phyloP scores from a whole-genome alignment of 2,797 vertebrate species.

The Rhabdomys pumilio region DNA sequence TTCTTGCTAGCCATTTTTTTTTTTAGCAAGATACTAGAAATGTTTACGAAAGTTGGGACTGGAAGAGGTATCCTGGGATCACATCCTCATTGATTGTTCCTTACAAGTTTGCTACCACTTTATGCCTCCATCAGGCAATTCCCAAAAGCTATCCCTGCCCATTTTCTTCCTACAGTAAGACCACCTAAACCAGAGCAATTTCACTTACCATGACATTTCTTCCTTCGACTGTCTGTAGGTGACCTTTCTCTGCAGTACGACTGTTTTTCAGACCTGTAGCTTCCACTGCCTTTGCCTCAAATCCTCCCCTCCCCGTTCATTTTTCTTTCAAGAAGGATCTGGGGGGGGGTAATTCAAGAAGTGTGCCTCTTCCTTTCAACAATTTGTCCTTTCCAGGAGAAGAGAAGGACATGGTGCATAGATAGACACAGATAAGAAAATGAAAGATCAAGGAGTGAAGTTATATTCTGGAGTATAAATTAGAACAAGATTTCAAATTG shows the following conservation, averaged over 20 bases:
- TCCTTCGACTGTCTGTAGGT: constrained; percentile 37
- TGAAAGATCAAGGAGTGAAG: not conserved
- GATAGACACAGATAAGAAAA: not conserved
- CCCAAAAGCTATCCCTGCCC: not conserved
- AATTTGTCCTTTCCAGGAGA: constrained; percentile 11
- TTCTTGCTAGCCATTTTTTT: not conserved
- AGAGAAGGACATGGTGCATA: not conserved
- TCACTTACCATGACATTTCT: not conserved
- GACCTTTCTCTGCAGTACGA: constrained; percentile 4
- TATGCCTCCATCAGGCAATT: not conserved
- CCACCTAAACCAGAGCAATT: not conserved
- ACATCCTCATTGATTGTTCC: not conserved
- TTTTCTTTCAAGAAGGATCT: not conserved
- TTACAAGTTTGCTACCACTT: not conserved
- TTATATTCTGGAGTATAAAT: not conserved
- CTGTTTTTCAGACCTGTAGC: not conserved
- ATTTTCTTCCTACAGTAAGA: not conserved
- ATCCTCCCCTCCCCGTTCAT: not conserved
- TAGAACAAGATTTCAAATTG: not conserved
- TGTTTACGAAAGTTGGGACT: accelerated
- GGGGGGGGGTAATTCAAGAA: not conserved
- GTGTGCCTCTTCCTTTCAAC: not conserved
- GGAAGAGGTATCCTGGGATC: not conserved
- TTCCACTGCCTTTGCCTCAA: not conserved
- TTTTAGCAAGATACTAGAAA: not conserved